Conservation (phyloP, 92 coral and sea anemone species). For the Siderastrea radians region DNA sequence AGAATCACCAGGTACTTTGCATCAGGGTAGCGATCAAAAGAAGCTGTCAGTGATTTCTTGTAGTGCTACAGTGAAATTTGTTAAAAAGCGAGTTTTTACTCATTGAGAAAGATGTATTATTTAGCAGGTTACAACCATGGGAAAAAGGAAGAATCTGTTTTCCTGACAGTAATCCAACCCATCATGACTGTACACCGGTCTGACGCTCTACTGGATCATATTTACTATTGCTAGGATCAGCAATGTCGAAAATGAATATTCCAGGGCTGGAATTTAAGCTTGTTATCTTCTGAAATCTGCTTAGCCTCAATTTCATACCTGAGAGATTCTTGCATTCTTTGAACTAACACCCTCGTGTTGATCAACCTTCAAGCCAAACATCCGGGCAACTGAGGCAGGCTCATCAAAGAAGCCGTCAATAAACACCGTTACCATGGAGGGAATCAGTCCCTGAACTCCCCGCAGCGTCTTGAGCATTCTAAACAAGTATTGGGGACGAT, state of each 20-base stretch:
- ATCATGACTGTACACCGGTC: no score
- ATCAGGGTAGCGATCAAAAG: constrained; percentile 87
- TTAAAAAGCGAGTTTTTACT: no score
- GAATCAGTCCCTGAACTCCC: constrained; percentile 76
- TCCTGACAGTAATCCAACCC: no score
- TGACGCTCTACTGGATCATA: no score
- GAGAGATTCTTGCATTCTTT: constrained; percentile 73
- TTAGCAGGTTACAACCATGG: no score
- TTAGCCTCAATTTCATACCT: constrained; percentile 43
- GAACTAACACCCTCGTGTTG: constrained; percentile 77
- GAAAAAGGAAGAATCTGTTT: no score
- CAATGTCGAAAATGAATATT: no score
- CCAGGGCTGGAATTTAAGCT: no score
- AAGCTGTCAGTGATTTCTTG: constrained; percentile 88
- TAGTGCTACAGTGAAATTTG: constrained; percentile 70
- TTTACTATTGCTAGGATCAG: no score
- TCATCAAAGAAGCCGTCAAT: constrained; percentile 86
- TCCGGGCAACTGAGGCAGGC: constrained; percentile 68
- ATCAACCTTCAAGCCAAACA: constrained; percentile 71
- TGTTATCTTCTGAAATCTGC: no score
- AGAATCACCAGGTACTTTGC: constrained; percentile 88
- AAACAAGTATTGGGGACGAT: constrained; percentile 84
- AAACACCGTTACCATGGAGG: constrained; percentile 79
- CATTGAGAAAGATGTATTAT: no score
- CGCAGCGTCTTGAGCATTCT: constrained; percentile 81